phyloP scores from a whole-genome alignment of 2,888 invertebrate species.

The Caenorhabditis plicata region DNA sequence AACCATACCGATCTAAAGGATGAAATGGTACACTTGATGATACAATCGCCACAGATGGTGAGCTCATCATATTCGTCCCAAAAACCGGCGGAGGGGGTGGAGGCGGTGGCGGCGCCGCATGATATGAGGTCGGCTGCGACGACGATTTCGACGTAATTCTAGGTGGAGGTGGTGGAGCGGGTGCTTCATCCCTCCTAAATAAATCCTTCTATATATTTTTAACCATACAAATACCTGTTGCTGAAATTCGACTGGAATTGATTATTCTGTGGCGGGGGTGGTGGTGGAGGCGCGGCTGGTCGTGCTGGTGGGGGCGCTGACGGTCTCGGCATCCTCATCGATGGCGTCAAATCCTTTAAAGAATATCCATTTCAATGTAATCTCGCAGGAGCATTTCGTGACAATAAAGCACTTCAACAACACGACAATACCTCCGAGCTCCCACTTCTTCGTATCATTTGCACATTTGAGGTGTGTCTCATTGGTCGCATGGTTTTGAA shows the following conservation, averaged over 20 bases:
- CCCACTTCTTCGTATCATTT: constrained; percentile 31
- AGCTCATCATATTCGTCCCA: constrained; percentile 11
- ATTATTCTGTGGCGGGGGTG: constrained; percentile 25
- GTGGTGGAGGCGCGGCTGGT: constrained; percentile 42
- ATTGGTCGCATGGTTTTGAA: constrained; percentile 38
- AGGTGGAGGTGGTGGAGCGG: constrained; percentile 36
- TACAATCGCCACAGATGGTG: constrained; percentile 8
- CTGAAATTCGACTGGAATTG: background rate
- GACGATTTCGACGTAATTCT: constrained; percentile 30
- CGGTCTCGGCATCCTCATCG: constrained; percentile 21
- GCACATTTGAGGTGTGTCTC: constrained; percentile 19
- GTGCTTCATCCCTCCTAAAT: constrained; percentile 33
- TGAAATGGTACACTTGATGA: constrained; percentile 18
- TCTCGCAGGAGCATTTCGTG: background rate
- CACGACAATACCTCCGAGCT: constrained; percentile 31
- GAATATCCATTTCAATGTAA: background rate
- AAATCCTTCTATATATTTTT: no score
- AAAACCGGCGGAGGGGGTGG: constrained; percentile 22
- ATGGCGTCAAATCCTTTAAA: no score
- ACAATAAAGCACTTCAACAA: background rate
- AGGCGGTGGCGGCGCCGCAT: constrained; percentile 13
- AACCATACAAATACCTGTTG: background rate
- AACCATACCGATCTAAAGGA: constrained; percentile 6
- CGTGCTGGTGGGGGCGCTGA: constrained; percentile 39
- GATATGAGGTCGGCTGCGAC: constrained; percentile 5